A percentile compares a stretch with the other conserved stretches of the same genome.
These are phyloP conservation scores for Gallinago nigripennis DNA, from an alignment of 2,797 vertebrate species.

Conservation along the genomic window DNA sequence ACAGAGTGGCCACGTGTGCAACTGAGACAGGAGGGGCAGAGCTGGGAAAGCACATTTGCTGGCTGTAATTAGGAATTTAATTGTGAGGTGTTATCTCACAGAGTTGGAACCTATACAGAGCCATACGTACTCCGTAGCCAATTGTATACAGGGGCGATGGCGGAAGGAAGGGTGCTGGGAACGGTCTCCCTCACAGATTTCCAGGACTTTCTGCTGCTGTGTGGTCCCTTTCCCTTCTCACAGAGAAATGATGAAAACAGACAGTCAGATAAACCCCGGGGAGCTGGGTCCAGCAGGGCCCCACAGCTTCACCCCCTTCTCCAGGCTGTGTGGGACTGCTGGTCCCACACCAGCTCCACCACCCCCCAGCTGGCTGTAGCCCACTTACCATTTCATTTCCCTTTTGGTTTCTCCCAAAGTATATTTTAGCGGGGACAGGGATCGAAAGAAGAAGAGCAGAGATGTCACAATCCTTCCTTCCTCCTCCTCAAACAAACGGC, in stretches of 20 bases:
- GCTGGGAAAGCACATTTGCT: background rate
- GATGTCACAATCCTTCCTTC: background rate
- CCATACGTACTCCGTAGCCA: background rate
- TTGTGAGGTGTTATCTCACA: background rate
- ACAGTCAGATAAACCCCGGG: background rate
- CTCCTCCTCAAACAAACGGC: background rate
- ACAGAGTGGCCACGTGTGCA: rapidly evolving
- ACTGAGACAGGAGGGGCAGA: background rate
- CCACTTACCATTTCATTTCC: background rate
- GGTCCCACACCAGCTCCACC: background rate
- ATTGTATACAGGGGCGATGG: background rate
- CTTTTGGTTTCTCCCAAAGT: background rate
- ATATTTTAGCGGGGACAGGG: background rate
- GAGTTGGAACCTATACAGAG: background rate
- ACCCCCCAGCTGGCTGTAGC: background rate
- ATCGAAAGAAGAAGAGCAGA: background rate
- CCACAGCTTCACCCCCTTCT: background rate
- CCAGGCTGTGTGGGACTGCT: background rate
- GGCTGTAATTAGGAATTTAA: background rate
- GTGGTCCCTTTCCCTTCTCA: conserved; percentile 59
- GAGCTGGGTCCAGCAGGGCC: background rate
- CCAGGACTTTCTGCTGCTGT: conserved; percentile 50
- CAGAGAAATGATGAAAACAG: conserved; percentile 13
- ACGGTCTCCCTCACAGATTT: background rate
- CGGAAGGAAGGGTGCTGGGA: conserved; percentile 28